Evolutionary conservation across 2,797 vertebrate species (phyloP).

Genomic region (Hafferia zeledoni): DNA sequence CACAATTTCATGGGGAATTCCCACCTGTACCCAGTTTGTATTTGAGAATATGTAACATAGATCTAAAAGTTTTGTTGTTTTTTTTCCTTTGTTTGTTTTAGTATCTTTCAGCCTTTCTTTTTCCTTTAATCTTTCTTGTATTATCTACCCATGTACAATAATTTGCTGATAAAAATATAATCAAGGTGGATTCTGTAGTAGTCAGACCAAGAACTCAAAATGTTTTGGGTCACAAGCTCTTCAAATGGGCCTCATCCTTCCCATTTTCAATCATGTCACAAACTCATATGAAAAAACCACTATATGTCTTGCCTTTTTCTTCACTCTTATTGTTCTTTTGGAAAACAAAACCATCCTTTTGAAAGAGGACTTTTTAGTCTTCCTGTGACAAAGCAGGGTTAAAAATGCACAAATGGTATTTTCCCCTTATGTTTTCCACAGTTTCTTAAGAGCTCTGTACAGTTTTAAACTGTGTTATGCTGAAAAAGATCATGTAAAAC

Average conservation of each 20-base stretch:
- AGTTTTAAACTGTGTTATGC: neutral
- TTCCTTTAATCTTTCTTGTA: neutral
- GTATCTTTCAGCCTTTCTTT: neutral
- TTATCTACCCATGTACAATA: too few relatives aligned
- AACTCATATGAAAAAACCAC: neutral
- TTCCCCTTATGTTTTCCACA: neutral
- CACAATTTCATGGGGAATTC: neutral
- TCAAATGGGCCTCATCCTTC: neutral
- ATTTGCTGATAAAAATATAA: neutral
- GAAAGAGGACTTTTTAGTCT: neutral
- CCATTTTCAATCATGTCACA: neutral
- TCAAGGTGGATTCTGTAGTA: neutral
- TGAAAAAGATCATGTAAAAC: neutral
- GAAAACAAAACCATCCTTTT: neutral
- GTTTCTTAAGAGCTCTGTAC: neutral
- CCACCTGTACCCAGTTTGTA: neutral
- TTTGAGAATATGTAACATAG: neutral
- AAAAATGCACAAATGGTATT: neutral
- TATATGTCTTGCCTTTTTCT: rapidly evolving
- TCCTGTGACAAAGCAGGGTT: neutral
- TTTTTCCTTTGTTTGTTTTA: neutral
- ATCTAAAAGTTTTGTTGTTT: neutral
- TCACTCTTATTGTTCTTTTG: neutral
- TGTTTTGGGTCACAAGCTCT: neutral
- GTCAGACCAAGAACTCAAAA: neutral